Percentiles rank a stretch among this genome's conserved stretches.
Evolutionary conservation across 1,140 invertebrate genomes (phyloP).

Genomic region (Ptiloglossa arizonensis): DNA sequence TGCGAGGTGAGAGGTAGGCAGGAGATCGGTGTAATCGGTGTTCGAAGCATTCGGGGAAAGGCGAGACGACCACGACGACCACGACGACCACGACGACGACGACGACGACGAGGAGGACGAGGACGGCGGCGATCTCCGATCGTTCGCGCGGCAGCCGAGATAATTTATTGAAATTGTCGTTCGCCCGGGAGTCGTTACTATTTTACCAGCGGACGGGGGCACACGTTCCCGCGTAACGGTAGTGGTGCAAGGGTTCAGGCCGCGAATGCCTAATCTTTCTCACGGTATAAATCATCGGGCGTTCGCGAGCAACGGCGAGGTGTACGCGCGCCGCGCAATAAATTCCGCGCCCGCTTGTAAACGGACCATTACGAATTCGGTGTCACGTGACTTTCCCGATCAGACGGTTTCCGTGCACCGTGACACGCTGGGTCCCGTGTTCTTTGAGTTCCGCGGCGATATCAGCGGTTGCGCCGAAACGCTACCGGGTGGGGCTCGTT

Average conservation of each 20-base stretch:
- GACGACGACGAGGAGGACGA: too few species aligned
- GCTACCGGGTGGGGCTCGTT: too few species aligned
- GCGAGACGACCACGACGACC: not conserved
- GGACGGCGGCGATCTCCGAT: slow-evolving; percentile 37
- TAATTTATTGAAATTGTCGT: slow-evolving; percentile 50
- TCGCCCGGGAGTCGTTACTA: slow-evolving; percentile 22
- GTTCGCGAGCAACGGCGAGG: not conserved
- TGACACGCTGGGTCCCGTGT: too few species aligned
- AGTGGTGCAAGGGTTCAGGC: slow-evolving; percentile 24
- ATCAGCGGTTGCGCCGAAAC: too few species aligned
- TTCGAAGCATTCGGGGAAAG: slow-evolving; percentile 27
- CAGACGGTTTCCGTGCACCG: not conserved
- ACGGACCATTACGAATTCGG: slow-evolving; percentile 52
- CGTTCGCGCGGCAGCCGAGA: slow-evolving; percentile 15
- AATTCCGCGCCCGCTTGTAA: slow-evolving; percentile 42
- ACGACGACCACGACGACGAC: too few species aligned
- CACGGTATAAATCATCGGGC: slow-evolving; percentile 55
- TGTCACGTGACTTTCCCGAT: slow-evolving; percentile 23
- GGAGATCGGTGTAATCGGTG: slow-evolving; percentile 40
- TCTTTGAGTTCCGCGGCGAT: too few species aligned
- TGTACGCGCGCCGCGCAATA: slow-evolving; percentile 32
- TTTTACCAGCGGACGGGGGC: slow-evolving; percentile 27
- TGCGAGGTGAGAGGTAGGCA: not conserved
- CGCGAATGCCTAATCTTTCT: slow-evolving; percentile 50
- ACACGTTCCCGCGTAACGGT: slow-evolving; percentile 30